These are phyloP conservation scores for Ciconia boyciana DNA, from an alignment of 2,113 vertebrate species.

Conservation along the genomic window DNA sequence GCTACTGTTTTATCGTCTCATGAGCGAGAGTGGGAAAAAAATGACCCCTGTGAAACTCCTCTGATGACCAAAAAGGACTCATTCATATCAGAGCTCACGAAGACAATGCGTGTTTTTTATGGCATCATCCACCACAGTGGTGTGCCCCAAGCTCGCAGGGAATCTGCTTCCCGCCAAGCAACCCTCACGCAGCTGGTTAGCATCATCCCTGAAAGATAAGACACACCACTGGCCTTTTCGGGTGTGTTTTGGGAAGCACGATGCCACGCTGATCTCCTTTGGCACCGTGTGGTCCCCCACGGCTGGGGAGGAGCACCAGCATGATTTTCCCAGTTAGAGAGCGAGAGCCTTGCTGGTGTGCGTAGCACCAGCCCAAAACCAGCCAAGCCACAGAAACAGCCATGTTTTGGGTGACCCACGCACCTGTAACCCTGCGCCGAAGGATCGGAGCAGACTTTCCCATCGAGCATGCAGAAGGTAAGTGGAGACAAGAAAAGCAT, in stretches of 20 bases:
- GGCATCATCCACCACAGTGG: fast-evolving
- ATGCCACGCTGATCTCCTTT: background rate
- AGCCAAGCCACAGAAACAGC: background rate
- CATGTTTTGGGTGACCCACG: fast-evolving
- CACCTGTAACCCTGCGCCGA: fast-evolving
- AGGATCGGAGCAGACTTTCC: background rate
- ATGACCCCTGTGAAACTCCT: background rate
- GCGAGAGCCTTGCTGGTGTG: background rate
- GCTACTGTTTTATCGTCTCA: background rate
- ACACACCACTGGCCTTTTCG: fast-evolving
- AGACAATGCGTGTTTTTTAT: fast-evolving
- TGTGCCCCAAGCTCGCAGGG: background rate
- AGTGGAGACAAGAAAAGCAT: background rate
- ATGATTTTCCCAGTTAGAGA: background rate
- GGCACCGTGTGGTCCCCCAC: fast-evolving
- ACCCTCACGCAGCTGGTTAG: background rate
- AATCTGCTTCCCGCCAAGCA: background rate
- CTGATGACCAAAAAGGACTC: background rate
- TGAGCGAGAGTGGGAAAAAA: fast-evolving
- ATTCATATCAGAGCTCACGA: fast-evolving
- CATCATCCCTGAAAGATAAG: background rate
- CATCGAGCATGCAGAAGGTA: background rate
- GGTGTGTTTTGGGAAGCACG: background rate
- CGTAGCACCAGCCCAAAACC: background rate
- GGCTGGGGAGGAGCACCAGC: background rate